A percentile compares a stretch with the other conserved stretches of the same genome.
phyloP scores from a whole-genome alignment of 2,888 invertebrate species.

The Netelia melanura region DNA sequence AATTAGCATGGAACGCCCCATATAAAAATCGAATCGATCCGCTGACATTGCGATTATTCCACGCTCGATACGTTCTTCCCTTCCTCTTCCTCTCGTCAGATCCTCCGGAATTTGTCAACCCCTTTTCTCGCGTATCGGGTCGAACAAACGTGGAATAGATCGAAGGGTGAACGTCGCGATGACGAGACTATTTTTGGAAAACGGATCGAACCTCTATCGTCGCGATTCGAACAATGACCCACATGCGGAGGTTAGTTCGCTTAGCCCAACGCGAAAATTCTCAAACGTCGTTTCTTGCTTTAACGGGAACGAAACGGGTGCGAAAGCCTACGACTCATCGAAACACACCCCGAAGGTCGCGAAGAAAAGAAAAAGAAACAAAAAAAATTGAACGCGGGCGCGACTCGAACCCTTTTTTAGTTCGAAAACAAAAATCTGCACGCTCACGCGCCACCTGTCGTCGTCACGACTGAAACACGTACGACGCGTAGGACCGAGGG shows the following conservation, averaged over 20 bases:
- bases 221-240: constrained; percentile 26
- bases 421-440: constrained; percentile 56
- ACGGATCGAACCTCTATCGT: constrained; percentile 40
- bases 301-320: constrained; percentile 16
- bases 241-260: not conserved
- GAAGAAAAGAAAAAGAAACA: constrained; percentile 9
- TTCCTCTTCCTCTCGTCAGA: not conserved
- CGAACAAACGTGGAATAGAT: constrained; percentile 56
- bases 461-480: constrained; percentile 14
- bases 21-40: too few species aligned
- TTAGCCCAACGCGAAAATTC: constrained; percentile 33
- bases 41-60: not conserved
- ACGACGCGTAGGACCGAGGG: not conserved
- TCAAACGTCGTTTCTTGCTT: constrained; percentile 39
- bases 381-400: constrained; percentile 46
- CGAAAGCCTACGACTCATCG: constrained; percentile 2
- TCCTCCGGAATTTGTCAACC: constrained; percentile 23
- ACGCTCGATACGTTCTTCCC: not conserved
- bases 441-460: constrained; percentile 49
- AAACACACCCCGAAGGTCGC: not conserved
- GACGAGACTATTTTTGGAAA: constrained; percentile 58
- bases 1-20: too few species aligned
- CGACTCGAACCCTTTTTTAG: constrained; percentile 60
- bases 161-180: constrained; percentile 50
- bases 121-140: constrained; percentile 17